phyloP scores from a whole-genome alignment of 2,888 invertebrate genomes.

The Hemithea aestivaria region DNA sequence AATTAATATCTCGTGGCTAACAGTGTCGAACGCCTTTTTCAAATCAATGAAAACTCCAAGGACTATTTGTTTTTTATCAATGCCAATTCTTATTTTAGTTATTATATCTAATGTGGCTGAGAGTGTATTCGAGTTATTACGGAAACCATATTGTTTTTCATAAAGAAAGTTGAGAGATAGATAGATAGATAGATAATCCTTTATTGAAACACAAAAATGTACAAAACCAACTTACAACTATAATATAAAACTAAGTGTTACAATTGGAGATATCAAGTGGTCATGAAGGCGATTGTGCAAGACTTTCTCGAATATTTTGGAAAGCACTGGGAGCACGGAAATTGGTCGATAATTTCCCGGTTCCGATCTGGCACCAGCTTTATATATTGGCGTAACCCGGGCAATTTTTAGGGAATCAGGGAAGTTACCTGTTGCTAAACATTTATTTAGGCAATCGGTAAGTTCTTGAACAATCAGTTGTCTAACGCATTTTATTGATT shows the following conservation, averaged over 20 bases:
- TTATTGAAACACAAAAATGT: too few relatives aligned
- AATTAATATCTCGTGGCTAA: constrained; percentile 5
- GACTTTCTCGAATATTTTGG: constrained; percentile 12
- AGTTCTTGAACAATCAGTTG: not conserved
- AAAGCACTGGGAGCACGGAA: not conserved
- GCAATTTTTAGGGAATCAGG: not conserved
- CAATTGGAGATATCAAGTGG: not conserved
- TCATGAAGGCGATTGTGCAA: constrained; percentile 7
- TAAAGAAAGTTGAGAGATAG: too few relatives aligned
- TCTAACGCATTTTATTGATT: constrained; percentile 13
- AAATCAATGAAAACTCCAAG: constrained; percentile 10
- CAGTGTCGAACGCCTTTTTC: constrained; percentile 12
- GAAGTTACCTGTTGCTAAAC: not conserved
- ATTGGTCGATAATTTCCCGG: constrained; percentile 13
- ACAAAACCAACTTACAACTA: too few relatives aligned
- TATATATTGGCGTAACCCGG: constrained; percentile 5
- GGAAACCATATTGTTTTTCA: constrained; percentile 13
- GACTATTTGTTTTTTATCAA: constrained; percentile 9
- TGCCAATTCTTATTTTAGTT: constrained; percentile 5
- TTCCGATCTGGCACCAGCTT: constrained; percentile 7
- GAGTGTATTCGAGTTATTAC: constrained; percentile 13
- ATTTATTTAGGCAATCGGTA: not conserved
- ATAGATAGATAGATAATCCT: too few relatives aligned
- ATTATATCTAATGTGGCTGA: constrained; percentile 12
- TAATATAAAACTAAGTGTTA: too few relatives aligned